A percentile compares a stretch with the other conserved stretches of the same genome.
These are phyloP conservation scores for Poeciliopsis paucimaculata DNA, from an alignment of 2,797 vertebrate genomes.

Conservation along the genomic window DNA sequence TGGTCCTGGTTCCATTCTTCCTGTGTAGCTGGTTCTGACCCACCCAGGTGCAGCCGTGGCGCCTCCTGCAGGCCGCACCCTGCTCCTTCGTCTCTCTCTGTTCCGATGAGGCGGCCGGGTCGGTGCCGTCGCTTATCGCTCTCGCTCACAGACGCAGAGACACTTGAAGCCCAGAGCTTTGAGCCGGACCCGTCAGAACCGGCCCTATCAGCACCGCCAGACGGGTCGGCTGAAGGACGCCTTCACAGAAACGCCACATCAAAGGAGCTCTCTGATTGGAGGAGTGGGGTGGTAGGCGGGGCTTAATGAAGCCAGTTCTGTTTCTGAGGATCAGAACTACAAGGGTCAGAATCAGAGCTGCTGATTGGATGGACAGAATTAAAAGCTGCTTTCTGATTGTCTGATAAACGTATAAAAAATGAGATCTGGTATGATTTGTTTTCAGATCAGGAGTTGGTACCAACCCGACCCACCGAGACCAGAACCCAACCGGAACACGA, in stretches of 20 bases:
- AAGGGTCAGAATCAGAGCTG: background rate
- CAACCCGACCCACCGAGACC: too few relatives aligned
- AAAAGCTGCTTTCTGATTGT: background rate
- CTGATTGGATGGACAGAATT: background rate
- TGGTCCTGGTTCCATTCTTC: too few relatives aligned
- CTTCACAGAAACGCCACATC: background rate
- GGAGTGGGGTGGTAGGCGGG: background rate
- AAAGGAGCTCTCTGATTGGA: conserved; percentile 6
- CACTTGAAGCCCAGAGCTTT: background rate
- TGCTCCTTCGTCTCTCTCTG: background rate
- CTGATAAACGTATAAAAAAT: background rate
- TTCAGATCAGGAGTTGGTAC: background rate
- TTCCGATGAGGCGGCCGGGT: background rate
- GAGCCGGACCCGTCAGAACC: background rate
- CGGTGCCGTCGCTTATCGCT: conserved; percentile 12
- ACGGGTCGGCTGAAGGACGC: background rate
- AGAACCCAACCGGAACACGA: too few relatives aligned
- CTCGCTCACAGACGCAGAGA: conserved; percentile 2
- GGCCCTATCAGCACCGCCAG: conserved; percentile 14
- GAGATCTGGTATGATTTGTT: background rate
- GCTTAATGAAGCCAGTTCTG: background rate
- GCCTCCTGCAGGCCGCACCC: background rate
- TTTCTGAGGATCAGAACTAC: background rate
- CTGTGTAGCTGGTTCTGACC: background rate
- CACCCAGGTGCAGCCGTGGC: background rate